phyloP scores from a whole-genome alignment of 2,113 vertebrate genomes.

The Xiphophorus maculatus region DNA sequence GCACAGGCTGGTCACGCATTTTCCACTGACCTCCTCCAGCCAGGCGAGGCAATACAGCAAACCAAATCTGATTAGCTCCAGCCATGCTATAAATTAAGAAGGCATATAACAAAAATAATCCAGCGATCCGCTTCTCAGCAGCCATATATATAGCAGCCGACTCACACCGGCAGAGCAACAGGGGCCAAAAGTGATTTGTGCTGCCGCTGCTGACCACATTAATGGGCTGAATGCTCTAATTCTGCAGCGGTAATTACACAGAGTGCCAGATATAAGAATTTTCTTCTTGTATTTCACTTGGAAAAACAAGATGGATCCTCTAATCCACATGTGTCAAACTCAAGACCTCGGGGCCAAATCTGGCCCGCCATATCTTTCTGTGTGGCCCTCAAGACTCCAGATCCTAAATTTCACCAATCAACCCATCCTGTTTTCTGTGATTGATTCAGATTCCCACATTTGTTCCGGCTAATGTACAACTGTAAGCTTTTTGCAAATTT shows the following conservation, averaged over 20 bases:
- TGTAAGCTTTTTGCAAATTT: too few relatives aligned
- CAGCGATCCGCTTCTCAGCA: conserved; percentile 42
- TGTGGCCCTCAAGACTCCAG: too few relatives aligned
- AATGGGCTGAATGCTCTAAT: neutral
- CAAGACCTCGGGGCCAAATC: too few relatives aligned
- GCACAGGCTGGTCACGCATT: conserved; percentile 61
- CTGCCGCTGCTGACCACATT: neutral
- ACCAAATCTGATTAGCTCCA: conserved; percentile 69
- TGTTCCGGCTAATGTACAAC: too few relatives aligned
- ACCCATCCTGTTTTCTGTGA: too few relatives aligned
- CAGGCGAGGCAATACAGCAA: conserved; percentile 34
- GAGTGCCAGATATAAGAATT: neutral
- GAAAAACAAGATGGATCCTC: neutral
- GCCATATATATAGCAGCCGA: conserved; percentile 19
- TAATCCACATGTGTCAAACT: neutral
- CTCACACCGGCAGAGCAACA: neutral
- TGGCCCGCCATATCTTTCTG: too few relatives aligned
- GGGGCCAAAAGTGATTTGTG: neutral
- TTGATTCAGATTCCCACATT: too few relatives aligned
- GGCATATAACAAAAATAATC: conserved; percentile 60
- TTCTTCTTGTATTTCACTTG: neutral
- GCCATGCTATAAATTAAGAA: conserved; percentile 67
- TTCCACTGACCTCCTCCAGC: conserved; percentile 64
- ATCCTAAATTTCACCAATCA: too few relatives aligned
- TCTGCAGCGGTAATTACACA: neutral